These are phyloP conservation scores for Talpa occidentalis DNA, from an alignment of 2,113 vertebrate genomes.

Conservation along the genomic window DNA sequence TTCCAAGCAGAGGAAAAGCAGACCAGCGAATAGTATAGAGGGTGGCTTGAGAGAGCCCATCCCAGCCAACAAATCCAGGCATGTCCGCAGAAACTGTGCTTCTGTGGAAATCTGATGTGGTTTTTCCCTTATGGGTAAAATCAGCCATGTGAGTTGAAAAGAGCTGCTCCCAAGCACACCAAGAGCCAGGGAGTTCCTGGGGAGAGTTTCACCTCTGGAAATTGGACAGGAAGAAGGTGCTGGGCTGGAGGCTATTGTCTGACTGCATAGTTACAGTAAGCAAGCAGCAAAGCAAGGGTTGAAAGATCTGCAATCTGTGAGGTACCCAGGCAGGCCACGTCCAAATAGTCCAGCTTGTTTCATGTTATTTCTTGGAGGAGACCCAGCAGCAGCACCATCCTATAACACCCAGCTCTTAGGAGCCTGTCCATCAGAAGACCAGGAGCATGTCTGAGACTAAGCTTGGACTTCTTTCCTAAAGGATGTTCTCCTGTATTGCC, in stretches of 20 bases:
- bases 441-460: not conserved
- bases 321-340: not conserved
- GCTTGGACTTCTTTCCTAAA: not conserved
- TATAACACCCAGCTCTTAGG: not conserved
- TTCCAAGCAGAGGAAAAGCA: not conserved
- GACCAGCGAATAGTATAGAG: not conserved
- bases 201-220: not conserved
- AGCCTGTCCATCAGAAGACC: not conserved
- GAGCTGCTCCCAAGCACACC: not conserved
- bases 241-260: not conserved
- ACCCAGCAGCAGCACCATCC: not conserved
- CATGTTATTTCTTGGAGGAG: not conserved
- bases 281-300: not conserved
- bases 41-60: not conserved
- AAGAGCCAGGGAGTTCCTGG: constrained; percentile 34
- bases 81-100: constrained; percentile 26
- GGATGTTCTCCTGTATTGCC: not conserved
- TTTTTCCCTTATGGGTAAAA: constrained; percentile 56
- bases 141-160: not conserved
- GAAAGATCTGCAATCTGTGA: not conserved
- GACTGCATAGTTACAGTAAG: not conserved
- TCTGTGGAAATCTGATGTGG: constrained; percentile 52
- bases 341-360: not conserved
- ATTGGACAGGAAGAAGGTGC: not conserved
- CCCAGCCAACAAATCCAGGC: constrained; percentile 41